These are phyloP conservation scores for Eublepharis macularius DNA, from an alignment of 2,113 vertebrate genomes.

Conservation along the genomic window DNA sequence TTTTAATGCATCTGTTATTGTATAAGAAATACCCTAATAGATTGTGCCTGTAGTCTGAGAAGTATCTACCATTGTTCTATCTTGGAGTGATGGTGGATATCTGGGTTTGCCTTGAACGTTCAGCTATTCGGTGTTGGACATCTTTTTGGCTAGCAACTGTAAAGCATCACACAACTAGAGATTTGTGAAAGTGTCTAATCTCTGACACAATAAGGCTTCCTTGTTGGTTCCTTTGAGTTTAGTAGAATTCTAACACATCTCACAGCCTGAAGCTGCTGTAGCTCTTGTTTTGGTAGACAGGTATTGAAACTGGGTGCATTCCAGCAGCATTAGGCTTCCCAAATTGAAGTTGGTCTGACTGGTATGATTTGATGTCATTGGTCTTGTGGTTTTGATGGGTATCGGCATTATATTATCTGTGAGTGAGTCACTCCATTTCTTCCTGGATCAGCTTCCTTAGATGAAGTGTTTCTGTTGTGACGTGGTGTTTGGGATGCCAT, in stretches of 20 bases:
- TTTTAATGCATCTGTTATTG: background rate
- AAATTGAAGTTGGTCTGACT: background rate
- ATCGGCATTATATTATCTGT: background rate
- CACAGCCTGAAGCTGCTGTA: background rate
- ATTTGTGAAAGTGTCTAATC: background rate
- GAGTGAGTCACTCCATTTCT: conserved; percentile 49
- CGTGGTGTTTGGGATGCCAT: background rate
- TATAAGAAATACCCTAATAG: too few relatives aligned
- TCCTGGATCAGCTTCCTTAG: conserved; percentile 32
- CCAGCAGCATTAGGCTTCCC: conserved; percentile 37
- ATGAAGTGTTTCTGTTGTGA: background rate
- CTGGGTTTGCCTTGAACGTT: background rate
- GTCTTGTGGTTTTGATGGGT: conserved; percentile 33
- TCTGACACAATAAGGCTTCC: background rate
- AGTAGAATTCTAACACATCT: background rate
- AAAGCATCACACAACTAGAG: background rate
- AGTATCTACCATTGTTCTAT: background rate
- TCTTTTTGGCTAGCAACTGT: background rate
- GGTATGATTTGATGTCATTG: conserved; percentile 7
- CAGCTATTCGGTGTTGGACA: background rate
- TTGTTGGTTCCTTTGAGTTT: background rate
- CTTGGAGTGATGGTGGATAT: background rate
- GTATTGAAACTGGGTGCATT: conserved; percentile 54
- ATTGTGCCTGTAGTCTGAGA: background rate
- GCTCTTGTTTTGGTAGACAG: background rate